These are phyloP conservation scores for Diaphora mendica DNA, from an alignment of 2,888 invertebrate species.

Conservation along the genomic window DNA sequence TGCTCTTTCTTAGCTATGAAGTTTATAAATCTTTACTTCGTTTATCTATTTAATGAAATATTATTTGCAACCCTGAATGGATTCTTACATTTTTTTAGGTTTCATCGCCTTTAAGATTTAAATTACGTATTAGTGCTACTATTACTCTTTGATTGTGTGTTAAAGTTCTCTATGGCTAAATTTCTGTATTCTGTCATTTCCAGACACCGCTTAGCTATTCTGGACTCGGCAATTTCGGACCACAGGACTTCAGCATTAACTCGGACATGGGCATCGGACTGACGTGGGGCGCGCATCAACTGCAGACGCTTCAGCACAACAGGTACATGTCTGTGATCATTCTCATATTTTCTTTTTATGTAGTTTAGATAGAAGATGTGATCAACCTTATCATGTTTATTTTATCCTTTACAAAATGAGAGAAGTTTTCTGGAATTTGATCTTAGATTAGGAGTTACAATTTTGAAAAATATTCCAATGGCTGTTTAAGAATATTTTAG, in stretches of 20 bases:
- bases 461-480: not conserved
- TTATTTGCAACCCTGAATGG: too few species aligned
- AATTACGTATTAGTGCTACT: too few species aligned
- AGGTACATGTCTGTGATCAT: constrained; percentile 87
- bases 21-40: too few species aligned
- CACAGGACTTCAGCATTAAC: constrained; percentile 92
- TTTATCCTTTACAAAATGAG: not conserved
- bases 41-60: too few species aligned
- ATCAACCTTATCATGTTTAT: constrained; percentile 2
- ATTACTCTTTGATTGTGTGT: not conserved
- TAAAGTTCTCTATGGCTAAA: not conserved
- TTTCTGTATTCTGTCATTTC: constrained; percentile 29
- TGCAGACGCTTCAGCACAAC: constrained; percentile 90
- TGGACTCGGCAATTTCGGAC: constrained; percentile 89
- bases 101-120: too few species aligned
- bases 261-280: constrained; percentile 90
- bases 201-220: constrained; percentile 87
- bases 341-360: constrained; percentile 60
- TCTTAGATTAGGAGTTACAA: not conserved
- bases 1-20: too few species aligned
- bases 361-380: constrained; percentile 30
- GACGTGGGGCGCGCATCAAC: constrained; percentile 90
- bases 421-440: not conserved
- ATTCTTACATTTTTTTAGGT: too few species aligned
- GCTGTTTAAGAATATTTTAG: too few species aligned